These are phyloP conservation scores for Actinia tenebrosa DNA, from an alignment of 64 coral and sea anemone genomes.

Conservation along the genomic window DNA sequence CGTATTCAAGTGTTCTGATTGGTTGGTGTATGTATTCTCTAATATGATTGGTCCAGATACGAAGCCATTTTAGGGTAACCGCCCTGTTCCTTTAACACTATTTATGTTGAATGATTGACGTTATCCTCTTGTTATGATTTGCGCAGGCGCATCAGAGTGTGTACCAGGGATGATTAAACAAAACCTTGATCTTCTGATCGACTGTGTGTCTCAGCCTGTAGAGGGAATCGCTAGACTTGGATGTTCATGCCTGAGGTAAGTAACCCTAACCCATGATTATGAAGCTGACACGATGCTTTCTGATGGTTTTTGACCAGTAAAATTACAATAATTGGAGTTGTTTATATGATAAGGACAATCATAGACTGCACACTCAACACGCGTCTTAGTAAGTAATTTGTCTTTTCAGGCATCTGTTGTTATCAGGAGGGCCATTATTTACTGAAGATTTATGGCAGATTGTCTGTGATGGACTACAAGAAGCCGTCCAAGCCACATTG, in stretches of 20 bases:
- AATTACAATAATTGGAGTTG: no score
- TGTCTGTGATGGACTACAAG: constrained; percentile 80
- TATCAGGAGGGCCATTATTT: constrained; percentile 84
- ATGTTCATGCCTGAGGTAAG: constrained; percentile 86
- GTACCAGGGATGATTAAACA: constrained; percentile 95
- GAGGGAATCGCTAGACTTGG: constrained; percentile 93
- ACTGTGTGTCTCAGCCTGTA: constrained; percentile 89
- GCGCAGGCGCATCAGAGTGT: constrained; percentile 80
- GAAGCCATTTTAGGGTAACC: background rate
- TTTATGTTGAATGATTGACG: background rate
- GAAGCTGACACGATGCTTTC: background rate
- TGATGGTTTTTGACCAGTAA: no score
- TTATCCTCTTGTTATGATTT: background rate
- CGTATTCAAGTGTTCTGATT: no score
- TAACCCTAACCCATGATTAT: constrained; percentile 18
- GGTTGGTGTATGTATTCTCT: no score
- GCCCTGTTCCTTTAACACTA: background rate
- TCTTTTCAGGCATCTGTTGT: constrained; percentile 64
- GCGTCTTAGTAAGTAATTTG: background rate
- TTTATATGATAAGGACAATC: no score
- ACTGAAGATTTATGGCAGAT: constrained; percentile 98
- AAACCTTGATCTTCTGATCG: constrained; percentile 75
- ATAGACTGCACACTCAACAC: no score
- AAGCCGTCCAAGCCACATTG: constrained; percentile 80
- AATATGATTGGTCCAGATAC: no score